A percentile compares a stretch with the other conserved stretches of the same genome.
Conservation (phyloP, 2,113 vertebrate genomes). For the Caloenas nicobarica region DNA sequence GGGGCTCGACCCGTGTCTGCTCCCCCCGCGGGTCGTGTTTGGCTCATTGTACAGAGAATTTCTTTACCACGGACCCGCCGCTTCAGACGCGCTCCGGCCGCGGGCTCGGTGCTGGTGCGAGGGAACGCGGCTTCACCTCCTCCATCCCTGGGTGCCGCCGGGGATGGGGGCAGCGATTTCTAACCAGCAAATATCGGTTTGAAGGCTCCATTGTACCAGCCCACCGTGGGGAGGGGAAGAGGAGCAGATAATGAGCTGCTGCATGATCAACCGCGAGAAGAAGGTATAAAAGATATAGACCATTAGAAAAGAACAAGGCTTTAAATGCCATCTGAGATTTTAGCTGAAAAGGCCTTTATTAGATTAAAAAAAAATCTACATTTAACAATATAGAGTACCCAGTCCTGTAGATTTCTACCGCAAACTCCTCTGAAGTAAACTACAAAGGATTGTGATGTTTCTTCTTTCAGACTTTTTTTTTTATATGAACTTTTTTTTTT, state of each 20-base stretch:
- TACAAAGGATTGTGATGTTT: conserved; percentile 76
- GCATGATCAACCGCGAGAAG: conserved; percentile 3
- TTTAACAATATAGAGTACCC: conserved; percentile 46
- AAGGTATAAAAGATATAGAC: conserved; percentile 35
- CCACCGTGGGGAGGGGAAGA: conserved; percentile 13
- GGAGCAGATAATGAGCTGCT: conserved; percentile 26
- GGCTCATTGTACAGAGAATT: neutral
- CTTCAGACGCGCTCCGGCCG: accelerated
- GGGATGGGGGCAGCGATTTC: neutral
- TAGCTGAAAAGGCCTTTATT: conserved; percentile 38
- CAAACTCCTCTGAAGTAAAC: conserved; percentile 70
- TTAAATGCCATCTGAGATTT: conserved; percentile 54
- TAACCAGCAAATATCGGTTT: neutral
- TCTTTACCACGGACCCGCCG: neutral
- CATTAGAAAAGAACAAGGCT: conserved; percentile 56
- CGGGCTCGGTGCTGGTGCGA: neutral
- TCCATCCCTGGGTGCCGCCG: neutral
- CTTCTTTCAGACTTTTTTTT: conserved; percentile 66
- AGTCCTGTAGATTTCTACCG: conserved; percentile 50
- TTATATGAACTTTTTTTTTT: conserved; percentile 71
- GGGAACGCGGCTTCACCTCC: neutral
- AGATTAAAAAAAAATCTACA: conserved; percentile 43
- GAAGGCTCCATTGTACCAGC: conserved; percentile 10
- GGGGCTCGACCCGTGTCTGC: neutral
- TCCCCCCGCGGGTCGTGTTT: neutral